Base-by-base conservation (phyloP, 92 coral and sea anemone genomes). In the Epizoanthus scotinus region DNA sequence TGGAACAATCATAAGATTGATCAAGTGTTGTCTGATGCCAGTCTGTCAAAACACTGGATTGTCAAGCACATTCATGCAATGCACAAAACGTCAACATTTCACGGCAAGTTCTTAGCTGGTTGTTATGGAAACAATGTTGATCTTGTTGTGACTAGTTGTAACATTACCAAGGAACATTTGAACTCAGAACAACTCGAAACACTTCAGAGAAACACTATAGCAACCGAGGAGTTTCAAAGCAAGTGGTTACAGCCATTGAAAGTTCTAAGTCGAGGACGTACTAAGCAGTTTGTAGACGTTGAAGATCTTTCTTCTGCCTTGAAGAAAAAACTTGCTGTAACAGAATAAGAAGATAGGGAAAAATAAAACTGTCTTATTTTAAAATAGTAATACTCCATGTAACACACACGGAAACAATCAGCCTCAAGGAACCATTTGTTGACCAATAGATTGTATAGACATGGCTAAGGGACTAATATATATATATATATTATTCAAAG, bases 51-150 rank as follows among this genome's bases (percentile, higher is more conserved):
- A 8, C 53, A 49, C 26, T 72, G 86, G 86, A 26, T 73, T 40
- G 42, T 27, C 62, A 22, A 62, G 6, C 27, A 42, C 17, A 62
- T 83, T 21, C 47, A 8, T 18, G 65, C 86, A 13, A 57, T 83
- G 13, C 61, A 73, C 31, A 73, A 83, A 62, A 18, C 3, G 18
- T 72, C 58, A 0, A 21, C 82, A 18, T 83, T 83, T 53, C 86
- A 83, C 42, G 81, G 79, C 38, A 83, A 73, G 81, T 72, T 83
- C 26, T 66, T 83, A 74, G 82, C 86, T 40, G 86, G 86, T 27
- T 81, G 71, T 34, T 82, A 82, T 60, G 68, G 47, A 59, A 34
- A 62, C 72, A 72, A 54, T n/a, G 72, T 73, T 10, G 82, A 83
- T 0, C 54, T 83, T 26, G 42, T 83, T 18, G 20, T 83, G 15